These are phyloP conservation scores for Leucoraja erinaceus DNA, from an alignment of 2,113 vertebrate genomes.

Conservation along the genomic window DNA sequence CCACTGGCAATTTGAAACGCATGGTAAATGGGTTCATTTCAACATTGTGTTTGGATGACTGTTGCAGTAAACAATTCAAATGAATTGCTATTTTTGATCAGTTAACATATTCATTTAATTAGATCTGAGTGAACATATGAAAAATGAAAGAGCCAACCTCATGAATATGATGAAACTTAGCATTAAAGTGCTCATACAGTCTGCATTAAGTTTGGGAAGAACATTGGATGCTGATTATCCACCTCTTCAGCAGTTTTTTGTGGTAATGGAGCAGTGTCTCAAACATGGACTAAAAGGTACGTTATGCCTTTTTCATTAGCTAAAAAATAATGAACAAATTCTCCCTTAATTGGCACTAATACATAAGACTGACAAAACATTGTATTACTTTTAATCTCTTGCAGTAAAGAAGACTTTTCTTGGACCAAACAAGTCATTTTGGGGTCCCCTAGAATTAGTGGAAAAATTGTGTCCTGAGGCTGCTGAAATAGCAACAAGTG, in stretches of 20 bases:
- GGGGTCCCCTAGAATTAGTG: slow-evolving; percentile 89
- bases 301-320: slow-evolving; percentile 38
- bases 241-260: slow-evolving; percentile 91
- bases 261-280: slow-evolving; percentile 91
- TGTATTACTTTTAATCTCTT: slow-evolving; percentile 39
- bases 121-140: slow-evolving; percentile 61
- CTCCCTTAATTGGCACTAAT: background rate
- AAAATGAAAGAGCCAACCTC: slow-evolving; percentile 84
- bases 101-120: background rate
- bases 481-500: slow-evolving; percentile 82
- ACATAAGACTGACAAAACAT: background rate
- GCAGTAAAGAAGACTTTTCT: slow-evolving; percentile 92
- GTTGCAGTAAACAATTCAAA: background rate
- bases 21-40: background rate
- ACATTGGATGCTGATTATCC: slow-evolving; percentile 85
- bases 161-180: slow-evolving; percentile 97
- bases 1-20: background rate
- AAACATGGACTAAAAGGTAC: slow-evolving; percentile 92
- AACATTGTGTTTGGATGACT: background rate
- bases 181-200: slow-evolving; percentile 88
- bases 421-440: slow-evolving; percentile 90
- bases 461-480: slow-evolving; percentile 94
- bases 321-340: background rate
- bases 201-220: slow-evolving; percentile 82
- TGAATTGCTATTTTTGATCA: background rate